Conservation (phyloP, 2,113 vertebrate species). For the Sturnus vulgaris region DNA sequence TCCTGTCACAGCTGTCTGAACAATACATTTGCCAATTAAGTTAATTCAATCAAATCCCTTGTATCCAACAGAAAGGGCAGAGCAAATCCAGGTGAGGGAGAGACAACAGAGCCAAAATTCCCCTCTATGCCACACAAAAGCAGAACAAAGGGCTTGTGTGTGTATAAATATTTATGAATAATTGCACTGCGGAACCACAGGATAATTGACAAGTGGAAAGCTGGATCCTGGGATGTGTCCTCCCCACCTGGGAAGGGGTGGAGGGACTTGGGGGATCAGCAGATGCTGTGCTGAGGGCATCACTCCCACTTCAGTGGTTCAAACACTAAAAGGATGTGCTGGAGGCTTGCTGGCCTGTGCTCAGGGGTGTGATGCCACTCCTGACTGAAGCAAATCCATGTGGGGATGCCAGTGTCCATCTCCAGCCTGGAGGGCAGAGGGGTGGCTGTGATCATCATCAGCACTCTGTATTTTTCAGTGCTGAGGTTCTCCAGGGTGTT, state of each 20-base stretch:
- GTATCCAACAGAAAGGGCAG: conserved; percentile 47
- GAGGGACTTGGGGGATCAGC: not conserved
- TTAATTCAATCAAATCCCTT: conserved; percentile 60
- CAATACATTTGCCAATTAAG: conserved; percentile 61
- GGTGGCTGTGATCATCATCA: rapidly evolving
- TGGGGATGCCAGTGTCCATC: not conserved
- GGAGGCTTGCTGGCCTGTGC: not conserved
- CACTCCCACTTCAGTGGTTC: not conserved
- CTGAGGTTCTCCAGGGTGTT: not conserved
- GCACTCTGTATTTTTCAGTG: not conserved
- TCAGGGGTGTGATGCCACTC: not conserved
- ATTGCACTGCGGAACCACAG: not conserved
- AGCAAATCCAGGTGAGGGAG: conserved; percentile 57
- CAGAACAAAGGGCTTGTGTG: not conserved
- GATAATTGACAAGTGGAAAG: rapidly evolving
- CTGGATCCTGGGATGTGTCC: not conserved
- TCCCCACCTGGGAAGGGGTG: not conserved
- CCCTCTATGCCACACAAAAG: not conserved
- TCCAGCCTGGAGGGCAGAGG: not conserved
- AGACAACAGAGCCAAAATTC: conserved; percentile 29
- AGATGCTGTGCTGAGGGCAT: not conserved
- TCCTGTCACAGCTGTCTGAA: conserved; percentile 60
- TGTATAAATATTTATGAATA: conserved; percentile 22
- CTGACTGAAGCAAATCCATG: not conserved
- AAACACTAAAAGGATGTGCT: not conserved